Evolutionary conservation across 2,113 vertebrate genomes (phyloP), one percentile per base, ranked within the genome.

Genomic region (Anolis carolinensis): DNA sequence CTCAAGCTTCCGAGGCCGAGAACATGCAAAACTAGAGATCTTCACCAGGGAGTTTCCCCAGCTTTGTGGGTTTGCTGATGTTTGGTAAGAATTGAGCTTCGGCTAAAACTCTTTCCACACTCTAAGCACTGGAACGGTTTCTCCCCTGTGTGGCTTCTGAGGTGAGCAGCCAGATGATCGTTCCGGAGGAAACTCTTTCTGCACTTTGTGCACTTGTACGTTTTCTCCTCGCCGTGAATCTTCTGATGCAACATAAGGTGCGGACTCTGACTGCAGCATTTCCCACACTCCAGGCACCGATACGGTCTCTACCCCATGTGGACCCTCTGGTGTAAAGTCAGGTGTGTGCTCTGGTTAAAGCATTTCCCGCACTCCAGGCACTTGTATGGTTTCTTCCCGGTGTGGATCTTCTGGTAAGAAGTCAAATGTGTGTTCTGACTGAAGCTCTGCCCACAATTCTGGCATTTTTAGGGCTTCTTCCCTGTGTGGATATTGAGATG

Each of bases 261-360:
- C 0, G 70, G 81, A 0, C 81, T 83, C 81, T 82, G 81, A 8
- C 81, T 82, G 68, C 72, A 82, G 50, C n/a, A 34, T 50, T 82
- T 82, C 10, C 81, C 67, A 2, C 81, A 82, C 32, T 71, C 81
- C 3, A 55, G 2, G 27, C 81, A 82, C 21, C 2, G n/a, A 8
- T 82, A 82, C 4, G 67, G 81, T 72, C 72, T 82, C 52, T 82
- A 67, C 23, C 81, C 81, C 1, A 68, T 82, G 68, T 82, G 81
- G 11, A 72, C 27, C 3, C 81, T 52, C 8, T 67, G 67, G 21
- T 83, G 82, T 18, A 74, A n/a, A 13, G 71, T 75, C 20, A 83
- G 59, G 55, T 83, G 82, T 8, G 71, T 32, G 32, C 71, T 83
- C 71, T 83, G 82, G 30, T 63, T 83, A 52, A 83, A 83, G 55